phyloP scores from a whole-genome alignment of 1,140 invertebrate species.

The Thalassaphorura encarpata region DNA sequence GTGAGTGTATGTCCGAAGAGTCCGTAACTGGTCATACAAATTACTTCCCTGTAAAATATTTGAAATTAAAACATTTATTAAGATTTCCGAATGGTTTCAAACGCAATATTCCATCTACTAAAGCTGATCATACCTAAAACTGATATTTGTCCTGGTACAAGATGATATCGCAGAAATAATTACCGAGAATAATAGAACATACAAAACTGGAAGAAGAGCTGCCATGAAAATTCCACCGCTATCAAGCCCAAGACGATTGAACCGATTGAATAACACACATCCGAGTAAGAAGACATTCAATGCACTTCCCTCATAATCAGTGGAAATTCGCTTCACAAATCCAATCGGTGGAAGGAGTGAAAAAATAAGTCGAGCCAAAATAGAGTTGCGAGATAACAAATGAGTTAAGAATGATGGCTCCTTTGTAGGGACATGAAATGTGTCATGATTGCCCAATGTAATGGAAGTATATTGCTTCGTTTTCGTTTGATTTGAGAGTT shows the following conservation, averaged over 20 bases:
- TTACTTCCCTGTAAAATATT: conserved; percentile 37
- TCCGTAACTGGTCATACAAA: conserved; percentile 41
- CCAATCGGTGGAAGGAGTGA: conserved; percentile 30
- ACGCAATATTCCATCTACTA: not conserved
- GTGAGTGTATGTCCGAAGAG: conserved; percentile 43
- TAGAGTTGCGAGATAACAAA: conserved; percentile 25
- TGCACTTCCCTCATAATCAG: conserved; percentile 22
- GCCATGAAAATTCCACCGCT: not conserved
- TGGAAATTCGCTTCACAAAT: conserved; percentile 10
- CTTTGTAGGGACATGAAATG: too few relatives aligned
- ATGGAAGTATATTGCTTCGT: not conserved
- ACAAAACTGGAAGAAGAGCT: conserved; percentile 3
- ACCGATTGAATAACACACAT: conserved; percentile 11
- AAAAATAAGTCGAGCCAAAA: conserved; percentile 15
- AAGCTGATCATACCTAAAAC: conserved; percentile 16
- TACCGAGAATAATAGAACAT: conserved; percentile 9
- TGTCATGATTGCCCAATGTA: not conserved
- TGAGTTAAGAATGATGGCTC: conserved; percentile 21
- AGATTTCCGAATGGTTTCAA: too few relatives aligned
- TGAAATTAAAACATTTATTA: not conserved
- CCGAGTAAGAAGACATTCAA: conserved; percentile 21
- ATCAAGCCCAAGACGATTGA: not conserved
- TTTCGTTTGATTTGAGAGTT: too few relatives aligned
- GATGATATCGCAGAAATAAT: conserved; percentile 20
- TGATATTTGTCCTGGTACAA: conserved; percentile 21